Evolutionary conservation across 1,140 invertebrate genomes (phyloP), one percentile per base, ranked within the genome.

Genomic region (Drosophila orosa): DNA sequence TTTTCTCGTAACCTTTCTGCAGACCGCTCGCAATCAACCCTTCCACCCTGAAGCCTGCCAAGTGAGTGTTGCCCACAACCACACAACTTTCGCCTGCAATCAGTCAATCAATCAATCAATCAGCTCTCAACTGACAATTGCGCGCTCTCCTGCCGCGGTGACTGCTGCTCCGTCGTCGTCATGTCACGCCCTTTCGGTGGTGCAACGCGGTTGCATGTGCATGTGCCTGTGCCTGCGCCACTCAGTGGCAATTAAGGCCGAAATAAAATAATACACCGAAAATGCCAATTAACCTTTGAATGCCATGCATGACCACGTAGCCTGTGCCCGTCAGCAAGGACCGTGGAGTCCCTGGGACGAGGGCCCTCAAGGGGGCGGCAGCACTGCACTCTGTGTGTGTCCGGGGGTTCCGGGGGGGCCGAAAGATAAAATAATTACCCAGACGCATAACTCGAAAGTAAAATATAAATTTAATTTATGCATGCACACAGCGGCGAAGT

Each of bases 261-360:
- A 75, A 75, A 76, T 76, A 75, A 76, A 72, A 72, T 72, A 72
- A 76, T 76, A 76, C 62, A 76, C 74, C 61, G 66, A 89, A 87
- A 89, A 89, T 75, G 85, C 77, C 84, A 89, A 89, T 89, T 89
- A 89, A 89, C 84, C 84, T 89, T 89, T 89, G 80, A 89, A 84
- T 89, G 77, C 80, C 80, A 89, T 89, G 84, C 84, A 84, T 67
- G 78, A 57, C 84, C 84, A 89, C 84, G 84, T 89, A 84, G 65
- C 74, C 40, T 22, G 37, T 37, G 29, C 15, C 19, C 27, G 47
- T 24, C 25, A 27, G 37, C 63, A 15, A 56, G 31, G 24, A 61
- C 33, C 17, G 17, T 17, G 25, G 39, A 47, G 24, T 45, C 27
- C 42, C 22, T 50, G 29, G 27, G 48, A 8, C 24, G 25, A 19